These are phyloP conservation scores for Scotopteryx bipunctaria DNA, from an alignment of 2,888 invertebrate genomes.

Conservation along the genomic window DNA sequence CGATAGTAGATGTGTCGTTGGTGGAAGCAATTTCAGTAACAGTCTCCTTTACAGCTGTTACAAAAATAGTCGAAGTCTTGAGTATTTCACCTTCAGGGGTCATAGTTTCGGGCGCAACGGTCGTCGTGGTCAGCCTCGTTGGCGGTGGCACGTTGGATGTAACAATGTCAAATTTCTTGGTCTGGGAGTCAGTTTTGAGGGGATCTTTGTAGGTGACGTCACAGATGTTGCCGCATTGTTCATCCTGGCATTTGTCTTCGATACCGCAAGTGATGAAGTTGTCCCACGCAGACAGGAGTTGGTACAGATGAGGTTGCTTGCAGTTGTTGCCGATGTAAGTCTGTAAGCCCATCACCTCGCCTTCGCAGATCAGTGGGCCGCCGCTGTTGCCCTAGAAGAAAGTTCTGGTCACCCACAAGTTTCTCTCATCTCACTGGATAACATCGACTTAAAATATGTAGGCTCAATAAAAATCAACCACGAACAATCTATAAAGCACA, in stretches of 20 bases:
- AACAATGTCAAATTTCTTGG: not conserved
- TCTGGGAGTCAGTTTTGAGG: not conserved
- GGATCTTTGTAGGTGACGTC: slow-evolving; percentile 58
- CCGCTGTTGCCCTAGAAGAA: slow-evolving; percentile 66
- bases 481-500: too few relatives aligned
- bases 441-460: too few relatives aligned
- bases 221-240: slow-evolving; percentile 57
- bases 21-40: not conserved
- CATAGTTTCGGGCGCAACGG: slow-evolving; percentile 3
- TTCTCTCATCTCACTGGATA: too few relatives aligned
- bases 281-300: slow-evolving; percentile 60
- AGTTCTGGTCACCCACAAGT: not conserved
- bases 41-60: not conserved
- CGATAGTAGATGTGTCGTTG: not conserved
- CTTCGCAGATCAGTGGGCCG: slow-evolving; percentile 69
- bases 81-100: slow-evolving; percentile 2
- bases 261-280: slow-evolving; percentile 62
- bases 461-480: too few relatives aligned
- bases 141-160: not conserved
- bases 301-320: slow-evolving; percentile 66
- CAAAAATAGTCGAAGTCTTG: not conserved
- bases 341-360: slow-evolving; percentile 62
- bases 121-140: not conserved
- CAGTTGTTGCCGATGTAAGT: slow-evolving; percentile 67
- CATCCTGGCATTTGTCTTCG: slow-evolving; percentile 56